Conservation (phyloP, 2,888 invertebrate species). For the Julus scanicus region DNA sequence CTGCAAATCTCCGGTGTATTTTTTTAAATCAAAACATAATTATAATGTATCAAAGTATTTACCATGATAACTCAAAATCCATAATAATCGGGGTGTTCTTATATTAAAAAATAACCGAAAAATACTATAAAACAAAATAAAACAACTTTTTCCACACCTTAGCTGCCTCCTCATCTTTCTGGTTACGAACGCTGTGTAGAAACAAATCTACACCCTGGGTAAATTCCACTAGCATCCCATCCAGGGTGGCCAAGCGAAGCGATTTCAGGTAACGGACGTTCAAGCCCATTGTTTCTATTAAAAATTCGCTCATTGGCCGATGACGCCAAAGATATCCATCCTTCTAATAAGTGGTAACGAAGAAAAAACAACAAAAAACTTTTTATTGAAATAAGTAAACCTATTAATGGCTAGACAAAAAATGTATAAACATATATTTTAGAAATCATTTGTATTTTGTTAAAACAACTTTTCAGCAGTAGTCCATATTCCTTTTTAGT, state of each 20-base stretch:
- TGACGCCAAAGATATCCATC: neutral
- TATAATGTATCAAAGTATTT: too few relatives aligned
- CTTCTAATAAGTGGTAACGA: neutral
- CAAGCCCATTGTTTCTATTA: neutral
- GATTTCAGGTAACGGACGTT: conserved; percentile 49
- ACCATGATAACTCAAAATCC: too few relatives aligned
- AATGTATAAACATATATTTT: neutral
- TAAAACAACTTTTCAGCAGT: neutral
- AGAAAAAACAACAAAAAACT: too few relatives aligned
- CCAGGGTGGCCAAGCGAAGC: conserved; percentile 4
- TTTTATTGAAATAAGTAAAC: too few relatives aligned
- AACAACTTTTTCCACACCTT: neutral
- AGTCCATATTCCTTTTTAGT: too few relatives aligned
- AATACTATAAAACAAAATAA: neutral
- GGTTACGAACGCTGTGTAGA: neutral
- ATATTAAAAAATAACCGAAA: too few relatives aligned
- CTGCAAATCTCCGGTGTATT: too few relatives aligned
- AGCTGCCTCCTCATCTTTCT: neutral
- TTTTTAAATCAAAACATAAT: too few relatives aligned
- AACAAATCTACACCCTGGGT: conserved; percentile 9
- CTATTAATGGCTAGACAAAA: too few relatives aligned
- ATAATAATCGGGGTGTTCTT: too few relatives aligned
- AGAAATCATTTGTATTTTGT: neutral
- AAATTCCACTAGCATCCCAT: conserved; percentile 26
- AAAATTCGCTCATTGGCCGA: neutral